Evolutionary conservation across 2,797 vertebrate genomes (phyloP).

Genomic region (Octomys mimax): DNA sequence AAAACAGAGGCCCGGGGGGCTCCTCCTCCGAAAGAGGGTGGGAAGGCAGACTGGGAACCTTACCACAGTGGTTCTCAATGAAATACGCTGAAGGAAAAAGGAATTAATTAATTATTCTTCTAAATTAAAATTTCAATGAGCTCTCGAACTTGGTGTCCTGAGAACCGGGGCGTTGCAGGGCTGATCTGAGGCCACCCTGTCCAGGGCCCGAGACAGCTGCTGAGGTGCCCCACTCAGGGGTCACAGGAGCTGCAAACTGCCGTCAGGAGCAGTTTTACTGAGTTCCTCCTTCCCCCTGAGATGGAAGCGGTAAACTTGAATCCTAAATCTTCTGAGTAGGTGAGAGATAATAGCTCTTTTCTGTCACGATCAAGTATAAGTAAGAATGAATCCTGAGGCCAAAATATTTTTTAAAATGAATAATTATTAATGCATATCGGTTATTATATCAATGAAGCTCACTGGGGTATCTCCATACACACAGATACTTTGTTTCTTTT

Average conservation of each 20-base stretch:
- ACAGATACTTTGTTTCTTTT: neutral
- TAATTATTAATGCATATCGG: neutral
- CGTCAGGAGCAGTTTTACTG: neutral
- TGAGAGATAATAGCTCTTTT: neutral
- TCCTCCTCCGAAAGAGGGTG: neutral
- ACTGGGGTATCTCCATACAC: neutral
- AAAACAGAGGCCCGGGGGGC: neutral
- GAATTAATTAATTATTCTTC: neutral
- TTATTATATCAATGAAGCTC: neutral
- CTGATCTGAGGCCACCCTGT: accelerated
- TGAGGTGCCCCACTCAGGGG: neutral
- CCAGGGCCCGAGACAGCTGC: neutral
- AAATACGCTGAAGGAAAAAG: neutral
- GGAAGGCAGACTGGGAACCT: neutral
- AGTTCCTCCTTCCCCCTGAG: neutral
- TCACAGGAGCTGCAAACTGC: neutral
- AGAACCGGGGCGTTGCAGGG: neutral
- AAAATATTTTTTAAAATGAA: neutral
- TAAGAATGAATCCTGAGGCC: neutral
- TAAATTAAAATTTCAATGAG: neutral
- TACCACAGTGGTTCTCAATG: neutral
- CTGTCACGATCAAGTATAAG: neutral
- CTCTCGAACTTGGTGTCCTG: neutral
- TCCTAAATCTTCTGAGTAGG: neutral
- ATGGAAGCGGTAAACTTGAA: neutral